phyloP scores from a whole-genome alignment of 2,888 invertebrate genomes.

The Meghimatium bilineatum region DNA sequence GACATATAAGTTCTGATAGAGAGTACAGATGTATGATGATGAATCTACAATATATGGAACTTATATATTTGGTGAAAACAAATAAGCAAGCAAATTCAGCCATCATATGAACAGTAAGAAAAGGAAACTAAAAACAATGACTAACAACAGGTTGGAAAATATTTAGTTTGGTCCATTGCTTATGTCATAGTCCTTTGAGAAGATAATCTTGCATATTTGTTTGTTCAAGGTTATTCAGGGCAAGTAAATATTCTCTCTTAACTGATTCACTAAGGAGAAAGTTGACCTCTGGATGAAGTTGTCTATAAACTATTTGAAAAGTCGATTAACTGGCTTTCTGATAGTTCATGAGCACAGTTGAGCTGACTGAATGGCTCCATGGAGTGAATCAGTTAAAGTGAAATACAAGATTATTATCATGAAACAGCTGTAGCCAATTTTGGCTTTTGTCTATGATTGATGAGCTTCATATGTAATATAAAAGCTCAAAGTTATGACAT shows the following conservation, averaged over 20 bases:
- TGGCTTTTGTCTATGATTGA: background rate
- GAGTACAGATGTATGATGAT: too few species aligned
- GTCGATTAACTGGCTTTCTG: too few species aligned
- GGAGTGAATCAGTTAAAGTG: too few species aligned
- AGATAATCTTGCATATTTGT: background rate
- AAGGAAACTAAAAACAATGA: background rate
- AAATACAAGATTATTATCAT: background rate
- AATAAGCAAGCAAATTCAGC: background rate
- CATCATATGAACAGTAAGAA: background rate
- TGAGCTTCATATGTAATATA: background rate
- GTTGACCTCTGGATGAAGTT: too few species aligned
- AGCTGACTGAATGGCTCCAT: too few species aligned
- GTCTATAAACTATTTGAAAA: too few species aligned
- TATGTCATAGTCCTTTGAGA: background rate
- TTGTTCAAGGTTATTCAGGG: background rate
- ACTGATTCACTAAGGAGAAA: too few species aligned
- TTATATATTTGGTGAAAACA: background rate
- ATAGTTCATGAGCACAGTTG: too few species aligned
- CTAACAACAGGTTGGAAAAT: background rate
- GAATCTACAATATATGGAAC: too few species aligned
- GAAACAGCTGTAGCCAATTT: background rate
- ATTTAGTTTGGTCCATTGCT: constrained; percentile 7
- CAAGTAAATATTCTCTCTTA: background rate
- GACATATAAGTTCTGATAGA: too few species aligned
- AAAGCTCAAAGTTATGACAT: background rate